These are phyloP conservation scores for Dicyrtoma fusca DNA, from an alignment of 2,888 invertebrate genomes.

Conservation along the genomic window DNA sequence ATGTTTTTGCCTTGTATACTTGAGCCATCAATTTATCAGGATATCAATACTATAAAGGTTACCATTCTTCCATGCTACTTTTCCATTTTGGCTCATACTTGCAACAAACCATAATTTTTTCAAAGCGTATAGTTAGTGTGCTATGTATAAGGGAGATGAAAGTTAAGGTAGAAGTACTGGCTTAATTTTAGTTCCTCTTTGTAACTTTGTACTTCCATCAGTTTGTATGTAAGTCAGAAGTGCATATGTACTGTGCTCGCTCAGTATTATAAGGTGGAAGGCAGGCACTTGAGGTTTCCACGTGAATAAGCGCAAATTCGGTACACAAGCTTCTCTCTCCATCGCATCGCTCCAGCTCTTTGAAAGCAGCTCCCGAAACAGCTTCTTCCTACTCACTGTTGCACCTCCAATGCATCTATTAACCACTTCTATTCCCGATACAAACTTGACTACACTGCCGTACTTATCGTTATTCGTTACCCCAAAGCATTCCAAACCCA, in stretches of 20 bases:
- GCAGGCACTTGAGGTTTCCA: conserved; percentile 24
- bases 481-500: too few relatives aligned
- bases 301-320: conserved; percentile 19
- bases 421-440: not conserved
- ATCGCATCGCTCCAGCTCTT: too few relatives aligned
- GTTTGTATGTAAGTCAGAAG: not conserved
- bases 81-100: too few relatives aligned
- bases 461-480: too few relatives aligned
- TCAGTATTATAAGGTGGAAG: not conserved
- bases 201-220: not conserved
- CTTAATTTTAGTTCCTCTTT: not conserved
- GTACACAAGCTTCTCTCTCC: not conserved
- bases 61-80: too few relatives aligned
- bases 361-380: not conserved
- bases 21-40: too few relatives aligned
- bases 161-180: not conserved
- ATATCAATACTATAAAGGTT: too few relatives aligned
- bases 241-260: too few relatives aligned
- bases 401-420: conserved; percentile 4
- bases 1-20: too few relatives aligned
- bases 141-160: too few relatives aligned
- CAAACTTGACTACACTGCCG: not conserved
- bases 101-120: too few relatives aligned
- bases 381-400: conserved; percentile 24
- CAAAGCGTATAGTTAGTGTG: too few relatives aligned